Evolutionary conservation across 2,113 vertebrate species (phyloP), one percentile per base, ranked within the genome.

Genomic region (Heterocephalus glaber): DNA sequence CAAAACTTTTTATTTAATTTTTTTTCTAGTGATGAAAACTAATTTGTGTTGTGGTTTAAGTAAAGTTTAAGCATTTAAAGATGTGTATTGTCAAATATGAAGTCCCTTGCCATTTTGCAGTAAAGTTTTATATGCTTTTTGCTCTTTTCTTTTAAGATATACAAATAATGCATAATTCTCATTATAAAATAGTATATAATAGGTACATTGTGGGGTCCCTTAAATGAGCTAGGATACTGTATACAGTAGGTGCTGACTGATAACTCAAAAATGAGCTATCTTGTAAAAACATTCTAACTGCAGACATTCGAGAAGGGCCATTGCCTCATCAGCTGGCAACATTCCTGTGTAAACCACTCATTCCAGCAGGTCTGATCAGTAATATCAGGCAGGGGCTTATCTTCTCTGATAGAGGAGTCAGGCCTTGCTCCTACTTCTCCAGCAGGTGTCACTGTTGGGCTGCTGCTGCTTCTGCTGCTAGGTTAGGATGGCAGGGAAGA

Each of bases 391-490:
- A 76, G 72, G 76, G 13, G 44, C 44, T 93, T 35, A 35, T 61
- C 33, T 1, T 16, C 72, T 85, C n/a, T 65, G 68, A 86, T 33
- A 61, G 49, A 41, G 33, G 10, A 85, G 38, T 26, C 3, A 30
- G 85, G 33, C 56, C 56, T 86, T 96, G 49, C 60, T 88, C 52
- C 35, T 54, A 2, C 82, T 92, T 96, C 66, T 92, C 97, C 97
- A 97, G 97, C 92, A 97, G 96, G 74, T 97, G 97, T 96, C 97
- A 80, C 92, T 97, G 87, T 97, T 94, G 97, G 61, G 95, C 35
- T 86, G 63, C 41, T 87, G 76, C 28, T 93, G 52, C 90, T 93
- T 7, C 52, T 8, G 72, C 89, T 6, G 20, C 70, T 70, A 38
- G 33, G 58, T 30, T 80, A 76, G 77, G 17, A 0, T 76, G 89